A percentile compares a stretch with the other conserved stretches of the same genome.
Evolutionary conservation across 2,113 vertebrate species (phyloP).

Genomic region (Engraulis encrasicolus): DNA sequence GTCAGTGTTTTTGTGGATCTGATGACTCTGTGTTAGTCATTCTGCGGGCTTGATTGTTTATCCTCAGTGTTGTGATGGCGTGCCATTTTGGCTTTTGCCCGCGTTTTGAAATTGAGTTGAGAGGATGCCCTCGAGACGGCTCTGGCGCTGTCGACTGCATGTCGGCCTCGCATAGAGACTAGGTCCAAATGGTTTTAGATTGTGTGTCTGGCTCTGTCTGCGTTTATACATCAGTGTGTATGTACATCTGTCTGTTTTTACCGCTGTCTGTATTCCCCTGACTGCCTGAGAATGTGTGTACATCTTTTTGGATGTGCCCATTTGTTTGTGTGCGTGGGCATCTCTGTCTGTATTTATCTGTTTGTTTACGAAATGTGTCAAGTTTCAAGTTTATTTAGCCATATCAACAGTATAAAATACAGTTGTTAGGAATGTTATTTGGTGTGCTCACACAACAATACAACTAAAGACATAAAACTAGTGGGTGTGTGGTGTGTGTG

Average conservation of each 20-base stretch:
- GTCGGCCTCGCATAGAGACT: background rate
- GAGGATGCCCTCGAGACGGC: background rate
- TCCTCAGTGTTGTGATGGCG: background rate
- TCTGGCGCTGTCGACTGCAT: background rate
- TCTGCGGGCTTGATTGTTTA: background rate
- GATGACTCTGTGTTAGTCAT: conserved; percentile 3
- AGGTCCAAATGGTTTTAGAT: background rate
- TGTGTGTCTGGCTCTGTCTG: conserved; percentile 6
- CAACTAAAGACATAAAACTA: too few species aligned
- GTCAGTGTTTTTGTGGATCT: background rate
- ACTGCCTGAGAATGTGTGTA: background rate
- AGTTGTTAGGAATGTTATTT: too few species aligned
- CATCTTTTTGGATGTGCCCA: conserved; percentile 1
- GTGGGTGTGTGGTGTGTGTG: too few species aligned
- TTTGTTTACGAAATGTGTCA: too few species aligned
- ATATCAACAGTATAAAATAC: too few species aligned
- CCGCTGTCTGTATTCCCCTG: background rate
- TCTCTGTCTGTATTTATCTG: too few species aligned
- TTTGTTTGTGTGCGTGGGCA: background rate
- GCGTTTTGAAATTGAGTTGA: conserved; percentile 10
- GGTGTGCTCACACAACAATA: too few species aligned
- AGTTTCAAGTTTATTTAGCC: too few species aligned
- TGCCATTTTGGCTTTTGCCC: conserved; percentile 11
- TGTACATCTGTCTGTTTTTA: background rate
- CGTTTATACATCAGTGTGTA: background rate